Evolutionary conservation across 53 echinoderm and acorn worm species (phyloP).

Genomic region (Zoroaster sp.): DNA sequence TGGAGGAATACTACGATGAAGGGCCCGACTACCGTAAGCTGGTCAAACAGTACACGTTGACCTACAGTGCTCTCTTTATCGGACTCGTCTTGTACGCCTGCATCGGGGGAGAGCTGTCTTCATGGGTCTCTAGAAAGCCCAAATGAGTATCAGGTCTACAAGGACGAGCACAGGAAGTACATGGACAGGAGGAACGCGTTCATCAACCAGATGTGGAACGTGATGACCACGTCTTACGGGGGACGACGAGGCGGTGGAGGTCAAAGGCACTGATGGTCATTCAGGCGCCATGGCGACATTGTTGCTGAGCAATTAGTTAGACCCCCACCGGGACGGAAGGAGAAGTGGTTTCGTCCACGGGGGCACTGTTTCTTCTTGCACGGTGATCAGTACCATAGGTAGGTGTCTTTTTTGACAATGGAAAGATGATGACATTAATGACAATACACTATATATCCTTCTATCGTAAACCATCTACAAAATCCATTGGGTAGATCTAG

Average conservation of each 20-base stretch:
- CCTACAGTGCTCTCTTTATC: slow-evolving; percentile 69
- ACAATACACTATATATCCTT: no score
- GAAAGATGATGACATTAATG: no score
- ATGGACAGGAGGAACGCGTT: background rate
- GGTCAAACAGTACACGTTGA: slow-evolving; percentile 57
- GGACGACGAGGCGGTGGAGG: background rate
- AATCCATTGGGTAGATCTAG: no score
- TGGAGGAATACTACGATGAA: slow-evolving; percentile 43
- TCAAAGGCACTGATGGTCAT: background rate
- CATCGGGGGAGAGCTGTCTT: slow-evolving; percentile 81
- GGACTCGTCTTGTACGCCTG: slow-evolving; percentile 70
- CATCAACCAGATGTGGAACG: slow-evolving; percentile 25
- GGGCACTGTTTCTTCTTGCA: slow-evolving; percentile 58
- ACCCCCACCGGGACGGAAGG: background rate
- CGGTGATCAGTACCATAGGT: slow-evolving; percentile 72
- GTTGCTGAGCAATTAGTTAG: background rate
- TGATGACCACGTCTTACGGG: background rate
- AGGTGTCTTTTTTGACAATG: background rate
- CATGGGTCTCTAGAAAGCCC: slow-evolving; percentile 75
- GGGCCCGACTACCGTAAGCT: slow-evolving; percentile 43
- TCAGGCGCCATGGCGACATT: background rate
- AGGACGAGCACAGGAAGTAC: background rate
- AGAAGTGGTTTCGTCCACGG: slow-evolving; percentile 38
- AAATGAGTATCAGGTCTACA: slow-evolving; percentile 34
- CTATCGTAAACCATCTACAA: no score